These are phyloP conservation scores for Coptodon bakossiorum DNA, from an alignment of 2,113 vertebrate genomes.

Conservation along the genomic window DNA sequence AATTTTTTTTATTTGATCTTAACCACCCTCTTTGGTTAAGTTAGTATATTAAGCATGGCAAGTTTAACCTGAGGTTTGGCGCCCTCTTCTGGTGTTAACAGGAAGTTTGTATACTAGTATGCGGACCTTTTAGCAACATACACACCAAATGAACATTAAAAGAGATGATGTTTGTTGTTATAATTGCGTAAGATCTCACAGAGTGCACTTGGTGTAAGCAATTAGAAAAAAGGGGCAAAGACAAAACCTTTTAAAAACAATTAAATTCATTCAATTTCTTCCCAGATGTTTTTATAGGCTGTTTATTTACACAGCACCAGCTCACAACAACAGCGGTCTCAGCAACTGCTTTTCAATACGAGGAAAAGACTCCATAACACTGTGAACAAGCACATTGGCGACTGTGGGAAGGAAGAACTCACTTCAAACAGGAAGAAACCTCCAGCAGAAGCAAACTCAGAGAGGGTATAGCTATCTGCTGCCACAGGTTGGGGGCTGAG, in stretches of 20 bases:
- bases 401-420: background rate
- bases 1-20: background rate
- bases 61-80: background rate
- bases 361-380: background rate
- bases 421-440: background rate
- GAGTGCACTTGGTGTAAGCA: accelerated
- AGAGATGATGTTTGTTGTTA: background rate
- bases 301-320: background rate
- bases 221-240: background rate
- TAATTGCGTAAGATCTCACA: accelerated
- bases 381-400: background rate
- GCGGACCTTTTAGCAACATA: accelerated
- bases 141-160: background rate
- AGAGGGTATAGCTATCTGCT: accelerated
- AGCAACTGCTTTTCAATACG: background rate
- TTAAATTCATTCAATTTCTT: background rate
- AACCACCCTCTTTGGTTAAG: background rate
- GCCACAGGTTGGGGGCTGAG: background rate
- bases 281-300: background rate
- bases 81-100: background rate
- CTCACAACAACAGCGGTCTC: background rate
- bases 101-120: background rate
- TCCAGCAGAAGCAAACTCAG: background rate
- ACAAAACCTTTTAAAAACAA: background rate
- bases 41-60: background rate